Evolutionary conservation across 2,113 vertebrate species (phyloP).

Genomic region (Alethe castanea): DNA sequence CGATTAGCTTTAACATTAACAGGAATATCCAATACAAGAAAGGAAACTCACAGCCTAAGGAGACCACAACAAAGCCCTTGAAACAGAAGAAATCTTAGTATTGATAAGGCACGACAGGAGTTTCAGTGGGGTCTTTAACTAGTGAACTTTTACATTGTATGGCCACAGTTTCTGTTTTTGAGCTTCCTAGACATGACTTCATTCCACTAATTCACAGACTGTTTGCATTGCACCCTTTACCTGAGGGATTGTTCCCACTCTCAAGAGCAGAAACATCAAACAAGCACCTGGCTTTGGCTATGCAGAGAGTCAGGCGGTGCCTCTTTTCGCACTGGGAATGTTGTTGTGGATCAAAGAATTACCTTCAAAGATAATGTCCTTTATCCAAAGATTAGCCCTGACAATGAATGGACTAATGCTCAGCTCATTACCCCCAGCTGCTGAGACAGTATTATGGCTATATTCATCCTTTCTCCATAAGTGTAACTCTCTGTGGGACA

Average conservation of each 20-base stretch:
- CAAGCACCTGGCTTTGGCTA: neutral
- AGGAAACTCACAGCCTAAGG: neutral
- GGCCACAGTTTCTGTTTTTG: neutral
- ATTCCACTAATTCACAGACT: neutral
- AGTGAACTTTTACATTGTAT: neutral
- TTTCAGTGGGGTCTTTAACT: neutral
- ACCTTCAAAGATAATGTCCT: neutral
- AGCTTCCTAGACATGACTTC: neutral
- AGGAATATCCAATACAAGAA: neutral
- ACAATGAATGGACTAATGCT: neutral
- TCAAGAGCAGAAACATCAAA: neutral
- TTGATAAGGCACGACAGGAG: neutral
- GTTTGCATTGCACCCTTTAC: neutral
- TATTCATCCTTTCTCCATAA: neutral
- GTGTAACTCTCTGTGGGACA: neutral
- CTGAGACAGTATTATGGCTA: neutral
- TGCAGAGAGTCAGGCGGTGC: neutral
- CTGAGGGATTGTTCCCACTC: neutral
- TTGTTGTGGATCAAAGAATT: neutral
- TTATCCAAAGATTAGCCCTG: neutral
- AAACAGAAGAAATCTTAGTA: neutral
- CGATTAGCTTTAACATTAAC: neutral
- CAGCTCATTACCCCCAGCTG: neutral
- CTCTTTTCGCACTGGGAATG: neutral
- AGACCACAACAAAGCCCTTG: neutral